Percentiles rank a stretch among this genome's conserved stretches.
Conservation (phyloP, 1,140 invertebrate species). For the Heliconius nattereri region DNA sequence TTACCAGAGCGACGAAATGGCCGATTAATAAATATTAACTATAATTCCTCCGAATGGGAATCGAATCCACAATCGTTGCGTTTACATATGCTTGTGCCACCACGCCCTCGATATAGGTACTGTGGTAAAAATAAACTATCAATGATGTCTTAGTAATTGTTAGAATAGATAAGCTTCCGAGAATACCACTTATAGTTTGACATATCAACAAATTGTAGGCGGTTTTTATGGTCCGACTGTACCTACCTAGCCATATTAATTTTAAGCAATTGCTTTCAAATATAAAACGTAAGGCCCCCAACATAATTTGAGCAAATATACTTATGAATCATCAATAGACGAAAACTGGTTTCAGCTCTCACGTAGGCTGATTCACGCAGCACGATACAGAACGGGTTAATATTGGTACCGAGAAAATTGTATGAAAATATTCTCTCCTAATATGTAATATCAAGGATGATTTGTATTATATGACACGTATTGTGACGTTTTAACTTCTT, state of each 20-base stretch:
- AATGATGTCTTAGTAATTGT: not conserved
- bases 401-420: conserved; percentile 45
- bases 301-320: conserved; percentile 47
- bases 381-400: conserved; percentile 58
- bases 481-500: no score
- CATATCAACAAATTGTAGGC: not conserved
- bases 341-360: conserved; percentile 67
- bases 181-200: not conserved
- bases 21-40: no score
- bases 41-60: no score
- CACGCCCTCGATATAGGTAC: not conserved
- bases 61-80: no score
- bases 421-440: conserved; percentile 43
- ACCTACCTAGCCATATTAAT: not conserved
- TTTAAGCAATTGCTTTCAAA: conserved; percentile 15
- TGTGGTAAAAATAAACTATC: not conserved
- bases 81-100: no score
- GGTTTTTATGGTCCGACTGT: conserved; percentile 20
- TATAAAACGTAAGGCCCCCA: conserved; percentile 40
- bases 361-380: conserved; percentile 63
- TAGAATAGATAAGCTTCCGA: not conserved
- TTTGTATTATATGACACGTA: not conserved
- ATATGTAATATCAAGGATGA: conserved; percentile 16
- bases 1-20: no score
- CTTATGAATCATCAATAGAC: conserved; percentile 57